Evolutionary conservation across 2,797 vertebrate species (phyloP).

Genomic region (Bovichtus variegatus): DNA sequence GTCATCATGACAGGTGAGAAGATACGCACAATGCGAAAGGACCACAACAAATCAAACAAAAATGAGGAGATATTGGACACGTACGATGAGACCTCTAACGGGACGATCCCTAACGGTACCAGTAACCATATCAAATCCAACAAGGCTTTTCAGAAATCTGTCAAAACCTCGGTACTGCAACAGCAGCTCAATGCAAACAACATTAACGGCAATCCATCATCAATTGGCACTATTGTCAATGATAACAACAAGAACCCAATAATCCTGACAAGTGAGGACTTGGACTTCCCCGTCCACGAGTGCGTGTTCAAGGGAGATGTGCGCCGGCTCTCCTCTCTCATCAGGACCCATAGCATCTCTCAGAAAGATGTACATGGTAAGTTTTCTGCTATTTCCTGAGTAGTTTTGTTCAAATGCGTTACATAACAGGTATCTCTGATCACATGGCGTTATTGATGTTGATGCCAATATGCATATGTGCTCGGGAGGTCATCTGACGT

Average conservation of each 20-base stretch:
- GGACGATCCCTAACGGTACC: conserved; percentile 77
- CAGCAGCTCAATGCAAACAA: conserved; percentile 83
- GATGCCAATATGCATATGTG: not conserved
- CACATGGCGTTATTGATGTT: not conserved
- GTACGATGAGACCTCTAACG: conserved; percentile 86
- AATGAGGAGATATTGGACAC: conserved; percentile 89
- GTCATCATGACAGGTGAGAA: conserved; percentile 93
- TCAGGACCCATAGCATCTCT: conserved; percentile 93
- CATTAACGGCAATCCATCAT: conserved; percentile 73
- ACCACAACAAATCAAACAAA: conserved; percentile 90
- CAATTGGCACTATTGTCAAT: conserved; percentile 56
- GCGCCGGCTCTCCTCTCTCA: conserved; percentile 92
- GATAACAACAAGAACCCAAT: conserved; percentile 83
- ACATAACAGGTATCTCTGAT: not conserved
- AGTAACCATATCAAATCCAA: conserved; percentile 82
- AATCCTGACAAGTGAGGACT: conserved; percentile 63
- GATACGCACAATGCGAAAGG: conserved; percentile 92
- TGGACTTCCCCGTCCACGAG: conserved; percentile 92
- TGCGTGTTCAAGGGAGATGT: conserved; percentile 95
- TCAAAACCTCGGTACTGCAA: conserved; percentile 67
- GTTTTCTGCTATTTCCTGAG: conserved; percentile 16
- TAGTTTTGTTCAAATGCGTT: not conserved
- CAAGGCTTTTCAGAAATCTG: conserved; percentile 81
- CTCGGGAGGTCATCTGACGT: not conserved
- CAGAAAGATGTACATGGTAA: conserved; percentile 95